Base-by-base conservation (phyloP, 2,113 vertebrate species). In the Forbesichthys papilliferus region DNA sequence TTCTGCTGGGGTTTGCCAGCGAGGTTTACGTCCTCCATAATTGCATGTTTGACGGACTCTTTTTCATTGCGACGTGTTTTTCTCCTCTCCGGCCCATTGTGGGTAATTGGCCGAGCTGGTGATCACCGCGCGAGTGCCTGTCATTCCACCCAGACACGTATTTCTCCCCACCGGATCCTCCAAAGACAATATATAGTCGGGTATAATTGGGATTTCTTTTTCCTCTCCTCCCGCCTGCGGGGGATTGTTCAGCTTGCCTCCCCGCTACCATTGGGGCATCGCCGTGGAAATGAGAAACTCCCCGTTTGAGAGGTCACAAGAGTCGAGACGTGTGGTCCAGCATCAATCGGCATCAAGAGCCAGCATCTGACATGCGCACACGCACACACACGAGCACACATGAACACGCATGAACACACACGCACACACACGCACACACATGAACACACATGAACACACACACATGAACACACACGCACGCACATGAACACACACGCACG, bases 51-150 rank as follows among this genome's bases (percentile, higher is more conserved):
- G 46, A 81, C 70, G 67, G 61, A 82, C 74, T 73, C 80, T 71
- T 85, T 87, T 86, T 83, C 73, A 78, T 80, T 80, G 89, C 86
- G 87, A 61, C 73, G 64, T 73, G 48, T 20, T 65, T 76, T 76
- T 69, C 72, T 75, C 84, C 77, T 81, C 68, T 68, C 83, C 77
- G 73, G 75, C 79, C 77, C 58, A 66, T 60, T 80, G 68, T 72
- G n/a, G 48, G 73, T 92, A 92, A 92, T 91, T 91, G 91, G 84
- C 81, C 88, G 73, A 73, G 82, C 66, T 69, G 16, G 64, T 80
- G 86, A 87, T 86, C 86, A 85, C 77, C 77, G 68, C 65, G 69
- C 75, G 77, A 83, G 75, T 82, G 74, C 74, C 64, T 78, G 77
- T 86, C 89, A 82, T 87, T 90, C 82, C 76, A 65, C 73, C 71